Evolutionary conservation across 2,888 invertebrate species (phyloP).

Genomic region (Drosophila greeni): DNA sequence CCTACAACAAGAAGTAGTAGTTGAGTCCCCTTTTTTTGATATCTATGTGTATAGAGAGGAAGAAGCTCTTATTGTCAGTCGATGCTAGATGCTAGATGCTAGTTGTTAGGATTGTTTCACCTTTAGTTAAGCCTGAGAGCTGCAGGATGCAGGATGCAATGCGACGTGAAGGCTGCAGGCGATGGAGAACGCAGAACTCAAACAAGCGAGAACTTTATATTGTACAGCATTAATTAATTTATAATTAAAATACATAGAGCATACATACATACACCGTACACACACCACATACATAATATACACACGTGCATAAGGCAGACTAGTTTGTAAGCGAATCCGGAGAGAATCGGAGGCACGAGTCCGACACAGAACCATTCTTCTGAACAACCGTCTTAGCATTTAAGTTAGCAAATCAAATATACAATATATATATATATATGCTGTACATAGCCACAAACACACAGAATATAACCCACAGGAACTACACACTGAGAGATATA

Average conservation of each 20-base stretch:
- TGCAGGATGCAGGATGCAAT: no score
- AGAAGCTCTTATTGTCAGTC: conserved; percentile 14
- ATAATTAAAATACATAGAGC: conserved; percentile 53
- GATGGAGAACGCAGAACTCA: conserved; percentile 22
- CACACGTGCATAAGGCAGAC: conserved; percentile 4
- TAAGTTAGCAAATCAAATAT: conserved; percentile 70
- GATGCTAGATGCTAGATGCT: conserved; percentile 12
- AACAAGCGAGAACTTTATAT: conserved; percentile 41
- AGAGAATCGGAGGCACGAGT: conserved; percentile 10
- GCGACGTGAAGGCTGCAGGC: not conserved
- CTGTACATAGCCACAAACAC: conserved; percentile 42
- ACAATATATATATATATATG: conserved; percentile 9
- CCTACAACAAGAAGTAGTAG: conserved; percentile 66
- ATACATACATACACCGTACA: conserved; percentile 14
- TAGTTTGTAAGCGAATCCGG: conserved; percentile 23
- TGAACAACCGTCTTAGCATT: conserved; percentile 58
- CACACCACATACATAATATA: conserved; percentile 5
- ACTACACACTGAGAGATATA: conserved; percentile 38
- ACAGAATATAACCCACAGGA: conserved; percentile 13
- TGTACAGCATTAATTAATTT: conserved; percentile 73
- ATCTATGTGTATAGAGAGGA: conserved; percentile 16
- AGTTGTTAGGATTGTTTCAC: conserved; percentile 61
- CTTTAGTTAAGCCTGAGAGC: conserved; percentile 45
- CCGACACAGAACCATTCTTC: conserved; percentile 3
- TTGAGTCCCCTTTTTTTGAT: conserved; percentile 20